Percentiles rank a stretch among this genome's conserved stretches.
Conservation (phyloP, 2,797 vertebrate species). For the Sebastes variabilis region DNA sequence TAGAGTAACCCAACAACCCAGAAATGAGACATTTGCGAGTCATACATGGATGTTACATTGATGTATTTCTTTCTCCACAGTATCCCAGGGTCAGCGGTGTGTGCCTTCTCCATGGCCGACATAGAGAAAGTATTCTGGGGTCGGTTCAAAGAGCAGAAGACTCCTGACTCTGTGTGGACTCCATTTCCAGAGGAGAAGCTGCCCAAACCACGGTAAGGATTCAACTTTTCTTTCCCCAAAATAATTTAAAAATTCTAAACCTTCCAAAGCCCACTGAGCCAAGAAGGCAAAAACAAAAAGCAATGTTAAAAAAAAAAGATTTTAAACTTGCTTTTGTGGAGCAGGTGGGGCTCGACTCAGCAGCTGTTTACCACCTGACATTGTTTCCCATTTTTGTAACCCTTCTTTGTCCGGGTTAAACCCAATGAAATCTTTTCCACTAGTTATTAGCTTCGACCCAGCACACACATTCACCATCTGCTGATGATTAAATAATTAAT, state of each 20-base stretch:
- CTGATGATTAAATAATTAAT: slow-evolving; percentile 80
- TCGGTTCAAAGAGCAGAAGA: slow-evolving; percentile 99
- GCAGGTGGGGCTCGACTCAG: slow-evolving; percentile 10
- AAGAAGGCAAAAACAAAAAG: background rate
- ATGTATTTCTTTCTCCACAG: slow-evolving; percentile 69
- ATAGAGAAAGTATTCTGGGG: slow-evolving; percentile 95
- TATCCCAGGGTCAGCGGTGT: slow-evolving; percentile 98
- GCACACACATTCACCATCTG: slow-evolving; percentile 71
- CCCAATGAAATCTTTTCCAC: slow-evolving; percentile 51
- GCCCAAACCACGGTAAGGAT: slow-evolving; percentile 92
- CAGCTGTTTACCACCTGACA: slow-evolving; percentile 43
- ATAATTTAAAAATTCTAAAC: background rate
- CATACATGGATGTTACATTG: background rate
- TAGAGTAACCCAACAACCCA: background rate
- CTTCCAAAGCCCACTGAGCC: background rate
- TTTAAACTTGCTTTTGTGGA: background rate
- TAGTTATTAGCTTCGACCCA: slow-evolving; percentile 68
- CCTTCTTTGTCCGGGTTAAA: slow-evolving; percentile 46
- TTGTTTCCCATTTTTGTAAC: slow-evolving; percentile 25
- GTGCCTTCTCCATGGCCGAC: slow-evolving; percentile 97
- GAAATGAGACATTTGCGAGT: background rate
- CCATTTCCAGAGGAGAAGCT: slow-evolving; percentile 96
- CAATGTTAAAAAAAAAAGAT: background rate
- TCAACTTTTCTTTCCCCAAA: background rate
- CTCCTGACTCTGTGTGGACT: slow-evolving; percentile 97